Evolutionary conservation across 2,113 vertebrate species (phyloP).

Genomic region (Catharus fuscescens): DNA sequence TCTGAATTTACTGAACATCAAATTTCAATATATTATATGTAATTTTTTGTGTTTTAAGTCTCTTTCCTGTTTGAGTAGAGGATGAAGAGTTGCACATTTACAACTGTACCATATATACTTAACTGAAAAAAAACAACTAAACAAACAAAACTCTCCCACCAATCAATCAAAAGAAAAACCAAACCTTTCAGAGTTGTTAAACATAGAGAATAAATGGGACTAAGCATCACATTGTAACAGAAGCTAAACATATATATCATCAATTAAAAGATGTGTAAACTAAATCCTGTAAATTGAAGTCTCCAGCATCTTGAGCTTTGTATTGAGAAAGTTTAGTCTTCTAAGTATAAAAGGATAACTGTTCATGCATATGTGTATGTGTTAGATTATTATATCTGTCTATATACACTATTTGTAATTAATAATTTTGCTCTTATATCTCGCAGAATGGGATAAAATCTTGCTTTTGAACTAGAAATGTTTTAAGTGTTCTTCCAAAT

Average conservation of each 20-base stretch:
- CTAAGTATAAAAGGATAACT: neutral
- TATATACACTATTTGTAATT: neutral
- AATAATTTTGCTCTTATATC: neutral
- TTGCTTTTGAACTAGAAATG: neutral
- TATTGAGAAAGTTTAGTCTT: neutral
- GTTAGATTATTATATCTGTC: neutral
- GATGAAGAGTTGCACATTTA: neutral
- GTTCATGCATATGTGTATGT: neutral
- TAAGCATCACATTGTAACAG: neutral
- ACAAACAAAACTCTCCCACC: fast-evolving
- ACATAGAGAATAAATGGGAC: neutral
- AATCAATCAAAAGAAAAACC: neutral
- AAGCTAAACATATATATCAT: neutral
- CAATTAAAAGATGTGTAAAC: neutral
- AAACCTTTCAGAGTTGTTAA: neutral
- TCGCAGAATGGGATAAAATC: neutral
- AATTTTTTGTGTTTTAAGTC: neutral
- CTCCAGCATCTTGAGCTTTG: neutral
- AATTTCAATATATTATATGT: neutral
- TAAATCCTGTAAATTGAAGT: neutral
- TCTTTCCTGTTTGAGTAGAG: neutral
- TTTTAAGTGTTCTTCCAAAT: neutral
- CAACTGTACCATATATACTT: neutral
- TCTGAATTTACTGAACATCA: neutral
- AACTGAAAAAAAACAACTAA: neutral